Base-by-base conservation (phyloP, 1,140 invertebrate genomes). In the Achatina immaculata region DNA sequence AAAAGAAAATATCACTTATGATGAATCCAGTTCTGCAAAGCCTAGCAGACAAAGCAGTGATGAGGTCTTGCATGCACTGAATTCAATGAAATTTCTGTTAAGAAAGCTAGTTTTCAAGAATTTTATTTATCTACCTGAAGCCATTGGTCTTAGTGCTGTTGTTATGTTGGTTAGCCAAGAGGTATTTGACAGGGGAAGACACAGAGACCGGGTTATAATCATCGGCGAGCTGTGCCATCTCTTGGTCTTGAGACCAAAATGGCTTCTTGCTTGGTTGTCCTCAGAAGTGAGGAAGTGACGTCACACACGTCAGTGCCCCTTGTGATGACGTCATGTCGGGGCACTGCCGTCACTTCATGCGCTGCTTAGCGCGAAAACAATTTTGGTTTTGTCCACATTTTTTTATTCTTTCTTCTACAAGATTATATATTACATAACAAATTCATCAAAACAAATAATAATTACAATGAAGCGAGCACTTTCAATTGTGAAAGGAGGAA, bases 231-330 rank as follows among this genome's bases (percentile, higher is more conserved):
- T 73, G 71, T 48, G 71, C 71, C 71, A 73, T 73, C 42, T 73
- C 68, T 69, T 43, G 71, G 71, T 48, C 40, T 73, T 34, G 43
- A 48, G 43, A 43, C 71, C 71, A 73, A 73, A 73, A 73, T 73
- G 71, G 71, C 71, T 73, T 28, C 71, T 73, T 73, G 43, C 71
- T 73, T 45, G 21, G 40, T 69, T 34, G 42, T 73, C 28, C 43
- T 48, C 43, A 73, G 11, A 73, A 73, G 40, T 73, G 43, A 48
- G 31, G 71, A 51, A 0, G 34, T 73, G 16, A 73, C 71, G 71
- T 73, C 71, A 73, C 31, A 31, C 24, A 62, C 58, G 58, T 62
- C 58, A 62, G 68, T 43, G 71, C 31, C 28, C 43, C 71, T 73
- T 43, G 43, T 73, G 71, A 73, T 51, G 71, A 51, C 43, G 42